Base-by-base conservation (phyloP, 2,888 invertebrate genomes). In the Orthonychiurus folsomi region DNA sequence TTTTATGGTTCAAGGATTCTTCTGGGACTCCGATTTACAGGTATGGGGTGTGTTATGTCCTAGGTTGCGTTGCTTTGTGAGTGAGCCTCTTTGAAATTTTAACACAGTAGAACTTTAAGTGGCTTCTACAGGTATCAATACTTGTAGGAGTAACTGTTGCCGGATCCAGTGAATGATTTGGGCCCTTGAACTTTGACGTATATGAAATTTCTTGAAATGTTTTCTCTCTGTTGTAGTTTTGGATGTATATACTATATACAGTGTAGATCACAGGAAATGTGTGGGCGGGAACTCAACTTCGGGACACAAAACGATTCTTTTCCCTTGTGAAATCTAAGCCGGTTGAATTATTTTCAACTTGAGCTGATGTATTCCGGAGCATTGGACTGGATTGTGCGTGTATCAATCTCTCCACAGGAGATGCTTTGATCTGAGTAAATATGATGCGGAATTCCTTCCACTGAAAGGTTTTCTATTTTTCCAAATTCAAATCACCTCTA, bases 1-100 rank as follows among this genome's bases (percentile, higher is more conserved):
- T 91, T 74, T 84, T 93, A 66, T 92, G 92, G 92, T 92, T 91
- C 82, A 91, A 90, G 77, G 91, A 90, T 75, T 82, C 84, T 57
- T 85, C 84, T 59, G 85, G 88, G 64, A 89, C 91, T 81, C 91
- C 92, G 15, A 82, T 92, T 62, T 92, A 91, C 79, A 91, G 89
- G 91, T 90, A 77, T 81, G 80, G 60, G 21, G n/a, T n/a, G n/a
- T n/a, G n/a, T n/a, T n/a, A 20, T 20, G 5, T 3, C n/a, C 15
- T 47, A n/a, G n/a, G n/a, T n/a, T n/a, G n/a, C n/a, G n/a, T n/a
- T n/a, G n/a, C n/a, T n/a, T n/a, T n/a, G n/a, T n/a, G n/a, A n/a
- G n/a, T n/a, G n/a, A n/a, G n/a, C n/a, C n/a, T n/a, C n/a, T n/a
- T n/a, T n/a, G n/a, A n/a, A n/a, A n/a, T n/a, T n/a, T n/a, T n/a